Evolutionary conservation across 2,888 invertebrate species (phyloP), one percentile per base, ranked within the genome.

Genomic region (Hypena proboscidalis): DNA sequence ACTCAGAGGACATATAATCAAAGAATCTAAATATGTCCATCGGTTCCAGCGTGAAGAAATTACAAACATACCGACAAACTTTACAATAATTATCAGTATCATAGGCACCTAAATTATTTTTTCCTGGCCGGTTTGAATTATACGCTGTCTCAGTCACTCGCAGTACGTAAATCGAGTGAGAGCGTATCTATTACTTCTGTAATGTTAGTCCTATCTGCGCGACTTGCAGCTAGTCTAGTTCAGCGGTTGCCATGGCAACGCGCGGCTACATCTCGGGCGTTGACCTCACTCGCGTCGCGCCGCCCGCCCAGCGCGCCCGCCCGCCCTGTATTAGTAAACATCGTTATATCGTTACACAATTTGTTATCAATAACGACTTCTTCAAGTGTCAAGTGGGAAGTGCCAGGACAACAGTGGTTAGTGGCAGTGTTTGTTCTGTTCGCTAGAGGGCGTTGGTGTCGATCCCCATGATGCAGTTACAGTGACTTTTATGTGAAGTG

Each of bases 211-310:
- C 3, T n/a, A 19, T 31, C 20, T 33, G 38, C 25, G 27, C n/a
- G 4, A 13, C 14, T 9, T 42, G 6, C 17, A 11, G 11, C 27
- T 33, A 27, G 15, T 74, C 72, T 69, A 20, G 62, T 27, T 26
- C 36, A 63, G 51, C 48, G 54, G 80, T 81, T 50, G 62, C 57
- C 71, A 79, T 79, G 70, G 54, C 76, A 58, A 81, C 82, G 72
- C 61, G 59, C 70, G 68, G 58, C 63, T 67, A 73, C 75, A 74
- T 49, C 55, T 41, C 67, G 80, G 67, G 42, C 81, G 68, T 71
- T 73, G 79, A 78, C 78, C 79, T 21, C 67, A 63, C 42, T 56
- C 51, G 50, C 61, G 60, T 57, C 57, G 68, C 68, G 69, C 70
- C 74, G 66, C 74, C 72, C 74, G 71, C 71, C 75, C 61, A 67